Percentiles rank a stretch among this genome's conserved stretches.
These are phyloP conservation scores for Rhagonycha lutea DNA, from an alignment of 2,888 invertebrate species.

Conservation along the genomic window DNA sequence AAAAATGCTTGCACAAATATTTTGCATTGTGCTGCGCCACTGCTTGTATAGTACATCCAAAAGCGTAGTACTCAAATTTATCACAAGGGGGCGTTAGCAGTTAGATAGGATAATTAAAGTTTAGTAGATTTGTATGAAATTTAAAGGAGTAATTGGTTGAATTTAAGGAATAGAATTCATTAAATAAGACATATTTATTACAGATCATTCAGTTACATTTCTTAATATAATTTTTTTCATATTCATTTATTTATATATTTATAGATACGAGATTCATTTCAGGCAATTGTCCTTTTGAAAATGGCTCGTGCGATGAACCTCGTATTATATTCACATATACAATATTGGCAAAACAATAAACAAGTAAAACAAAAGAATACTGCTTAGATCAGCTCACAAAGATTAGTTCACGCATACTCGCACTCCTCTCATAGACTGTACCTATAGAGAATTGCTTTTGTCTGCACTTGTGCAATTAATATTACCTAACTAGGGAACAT, in stretches of 20 bases:
- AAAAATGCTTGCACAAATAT: too few species aligned
- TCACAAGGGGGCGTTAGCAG: not conserved
- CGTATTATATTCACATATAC: constrained; percentile 50
- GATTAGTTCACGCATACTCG: constrained; percentile 45
- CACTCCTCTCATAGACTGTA: constrained; percentile 38
- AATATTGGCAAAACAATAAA: constrained; percentile 49
- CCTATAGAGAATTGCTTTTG: constrained; percentile 52
- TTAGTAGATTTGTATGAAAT: too few species aligned
- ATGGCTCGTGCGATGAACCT: constrained; percentile 46
- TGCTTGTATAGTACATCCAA: too few species aligned
- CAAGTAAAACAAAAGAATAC: constrained; percentile 50
- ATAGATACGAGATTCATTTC: constrained; percentile 54
- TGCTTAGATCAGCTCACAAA: constrained; percentile 52
- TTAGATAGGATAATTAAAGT: not conserved
- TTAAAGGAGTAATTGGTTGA: too few species aligned
- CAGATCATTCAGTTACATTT: constrained; percentile 53
- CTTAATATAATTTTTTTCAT: constrained; percentile 50
- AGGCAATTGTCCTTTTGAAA: constrained; percentile 45
- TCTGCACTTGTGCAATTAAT: constrained; percentile 45
- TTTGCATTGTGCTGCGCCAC: too few species aligned
- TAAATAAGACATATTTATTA: constrained; percentile 53
- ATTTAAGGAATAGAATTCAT: constrained; percentile 2
- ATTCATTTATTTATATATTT: constrained; percentile 54
- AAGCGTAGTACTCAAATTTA: too few species aligned
- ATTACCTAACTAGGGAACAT: constrained; percentile 19